Base-by-base conservation (phyloP, 1,140 invertebrate species). In the Macrotrachela quadricornifera region DNA sequence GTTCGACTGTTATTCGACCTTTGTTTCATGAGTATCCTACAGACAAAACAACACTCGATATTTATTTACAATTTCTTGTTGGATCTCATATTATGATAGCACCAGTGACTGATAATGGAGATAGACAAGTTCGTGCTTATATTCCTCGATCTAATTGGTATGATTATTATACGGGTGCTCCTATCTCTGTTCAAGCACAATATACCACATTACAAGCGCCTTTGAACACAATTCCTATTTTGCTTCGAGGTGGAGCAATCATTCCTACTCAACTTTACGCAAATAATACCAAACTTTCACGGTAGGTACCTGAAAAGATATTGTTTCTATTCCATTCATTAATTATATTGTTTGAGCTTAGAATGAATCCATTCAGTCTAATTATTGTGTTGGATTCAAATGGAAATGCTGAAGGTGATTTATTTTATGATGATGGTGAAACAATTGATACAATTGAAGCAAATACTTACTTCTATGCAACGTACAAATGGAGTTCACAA, bases 41-140 rank as follows among this genome's bases (percentile, higher is more conserved):
- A 11, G 80, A 88, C 63, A 59, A 59, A 13, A 64, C 64, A 8
- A 82, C 82, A 0, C 80, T 78, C 60, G 63, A 67, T 16, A 77
- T 87, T 46, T 82, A 86, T 64, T 71, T 73, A 1, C 80, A 85
- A 66, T 87, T 87, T 65, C 67, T 87, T 58, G 80, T 83, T 75
- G 84, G 83, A 16, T 67, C 74, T 12, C 69, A 73, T 46, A 57
- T 88, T 1, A 75, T 87, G 71, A 77, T 90, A 43, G 68, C 77
- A 18, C 83, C 84, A 12, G 78, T 83, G 43, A 39, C 66, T 10
- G 48, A 59, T 6, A 44, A 61, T 57, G 63, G 64, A 50, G 30
- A 18, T 39, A 46, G 10, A 21, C 21, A 17, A 14, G 46, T 47
- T 21, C 8, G 6, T 13, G 51, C 18, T 15, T 74, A 74, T 55